Conservation (phyloP, 1,140 invertebrate species). For the Aleiodes sp. region DNA sequence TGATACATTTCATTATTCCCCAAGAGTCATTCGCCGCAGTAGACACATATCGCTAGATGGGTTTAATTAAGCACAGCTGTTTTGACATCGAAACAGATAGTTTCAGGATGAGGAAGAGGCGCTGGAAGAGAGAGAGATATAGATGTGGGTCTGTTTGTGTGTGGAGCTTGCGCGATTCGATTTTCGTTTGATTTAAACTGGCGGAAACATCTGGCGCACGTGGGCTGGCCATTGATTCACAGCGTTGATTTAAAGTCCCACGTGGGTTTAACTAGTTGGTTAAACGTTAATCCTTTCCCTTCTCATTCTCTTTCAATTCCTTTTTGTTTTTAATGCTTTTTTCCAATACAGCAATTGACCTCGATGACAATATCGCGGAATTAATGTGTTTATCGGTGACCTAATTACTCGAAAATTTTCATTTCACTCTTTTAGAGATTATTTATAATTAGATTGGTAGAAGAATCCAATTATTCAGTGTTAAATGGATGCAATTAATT, state of each 20-base stretch:
- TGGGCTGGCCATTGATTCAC: slow-evolving; percentile 19
- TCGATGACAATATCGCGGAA: background rate
- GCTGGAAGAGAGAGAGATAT: background rate
- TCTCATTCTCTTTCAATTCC: background rate
- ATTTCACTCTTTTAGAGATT: background rate
- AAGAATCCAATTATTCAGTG: too few species aligned
- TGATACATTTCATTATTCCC: slow-evolving; percentile 12
- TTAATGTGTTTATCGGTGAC: background rate
- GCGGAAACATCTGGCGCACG: slow-evolving; percentile 54
- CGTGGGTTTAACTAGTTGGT: background rate
- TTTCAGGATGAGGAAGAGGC: background rate
- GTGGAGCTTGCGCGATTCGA: slow-evolving; percentile 51
- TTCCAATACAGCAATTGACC: background rate
- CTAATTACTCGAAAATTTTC: background rate
- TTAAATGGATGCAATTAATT: too few species aligned
- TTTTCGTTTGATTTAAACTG: slow-evolving; percentile 55
- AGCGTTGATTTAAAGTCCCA: slow-evolving; percentile 9
- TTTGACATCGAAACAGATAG: slow-evolving; percentile 57
- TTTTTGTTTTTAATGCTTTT: too few species aligned
- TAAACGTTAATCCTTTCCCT: slow-evolving; percentile 8
- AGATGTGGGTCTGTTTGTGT: slow-evolving; percentile 41
- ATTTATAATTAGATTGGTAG: background rate
- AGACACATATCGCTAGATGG: slow-evolving; percentile 36
- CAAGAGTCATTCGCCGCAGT: background rate
- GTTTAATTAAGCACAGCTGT: slow-evolving; percentile 62